Conservation (phyloP, 1,140 invertebrate genomes). For the Drosophila nikananu region DNA sequence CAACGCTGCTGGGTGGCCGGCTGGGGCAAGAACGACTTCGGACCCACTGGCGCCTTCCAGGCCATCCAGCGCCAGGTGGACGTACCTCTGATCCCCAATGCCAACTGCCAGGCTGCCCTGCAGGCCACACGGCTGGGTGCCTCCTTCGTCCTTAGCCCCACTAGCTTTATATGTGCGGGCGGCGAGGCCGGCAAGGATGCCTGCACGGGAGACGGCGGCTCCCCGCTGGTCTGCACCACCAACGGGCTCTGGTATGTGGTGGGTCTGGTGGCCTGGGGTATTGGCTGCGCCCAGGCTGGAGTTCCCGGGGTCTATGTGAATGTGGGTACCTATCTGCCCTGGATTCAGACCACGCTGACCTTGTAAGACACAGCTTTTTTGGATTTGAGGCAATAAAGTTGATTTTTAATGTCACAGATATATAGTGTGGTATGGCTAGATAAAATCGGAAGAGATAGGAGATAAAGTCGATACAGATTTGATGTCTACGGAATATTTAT, state of each 20-base stretch:
- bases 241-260: conserved; percentile 87
- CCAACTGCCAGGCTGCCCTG: conserved; percentile 88
- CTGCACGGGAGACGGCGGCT: conserved; percentile 92
- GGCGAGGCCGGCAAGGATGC: conserved; percentile 91
- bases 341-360: conserved; percentile 87
- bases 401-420: not conserved
- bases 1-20: conserved; percentile 91
- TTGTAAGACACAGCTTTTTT: conserved; percentile 9
- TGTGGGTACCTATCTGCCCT: conserved; percentile 87
- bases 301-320: conserved; percentile 91
- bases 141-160: conserved; percentile 87
- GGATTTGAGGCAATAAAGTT: not conserved
- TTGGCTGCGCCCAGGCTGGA: conserved; percentile 88
- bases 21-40: conserved; percentile 93
- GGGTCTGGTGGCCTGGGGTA: conserved; percentile 92
- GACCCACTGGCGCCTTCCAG: conserved; percentile 89
- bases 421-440: too few species aligned
- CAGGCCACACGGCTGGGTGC: conserved; percentile 88
- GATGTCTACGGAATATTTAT: not conserved
- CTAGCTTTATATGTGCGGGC: conserved; percentile 91
- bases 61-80: conserved; percentile 90
- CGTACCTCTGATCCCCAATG: conserved; percentile 88
- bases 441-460: not conserved
- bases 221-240: conserved; percentile 89
- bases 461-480: not conserved